These are phyloP conservation scores for Podarcis lilfordi DNA, from an alignment of 2,797 vertebrate genomes.

Conservation along the genomic window DNA sequence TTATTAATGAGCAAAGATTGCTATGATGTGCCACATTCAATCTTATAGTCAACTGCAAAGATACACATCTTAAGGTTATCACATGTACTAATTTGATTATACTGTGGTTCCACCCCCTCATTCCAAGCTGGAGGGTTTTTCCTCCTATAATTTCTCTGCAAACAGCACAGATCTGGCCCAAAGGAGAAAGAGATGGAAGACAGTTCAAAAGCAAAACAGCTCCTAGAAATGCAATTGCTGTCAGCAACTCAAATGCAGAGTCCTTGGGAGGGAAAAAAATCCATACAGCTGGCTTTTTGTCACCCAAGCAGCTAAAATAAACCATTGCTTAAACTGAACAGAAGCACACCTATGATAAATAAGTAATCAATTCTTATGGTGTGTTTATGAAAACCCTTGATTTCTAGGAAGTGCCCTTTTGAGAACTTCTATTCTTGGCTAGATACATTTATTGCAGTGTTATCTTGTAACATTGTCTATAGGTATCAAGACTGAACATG, in stretches of 20 bases:
- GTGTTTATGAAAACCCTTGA: too few relatives aligned
- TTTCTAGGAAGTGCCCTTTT: too few relatives aligned
- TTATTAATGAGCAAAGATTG: constrained; percentile 4
- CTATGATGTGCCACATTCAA: not conserved
- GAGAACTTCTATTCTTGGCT: too few relatives aligned
- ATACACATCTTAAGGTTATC: not conserved
- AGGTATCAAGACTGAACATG: too few relatives aligned
- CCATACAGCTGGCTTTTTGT: rapidly evolving
- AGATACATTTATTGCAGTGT: too few relatives aligned
- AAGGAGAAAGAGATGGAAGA: constrained; percentile 7
- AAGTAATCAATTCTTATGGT: not conserved
- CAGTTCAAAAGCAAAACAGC: not conserved
- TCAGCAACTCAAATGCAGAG: not conserved
- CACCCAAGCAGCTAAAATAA: constrained; percentile 11
- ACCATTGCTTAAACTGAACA: not conserved
- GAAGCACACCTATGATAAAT: not conserved
- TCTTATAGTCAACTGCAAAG: not conserved
- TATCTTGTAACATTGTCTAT: too few relatives aligned
- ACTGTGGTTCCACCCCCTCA: not conserved
- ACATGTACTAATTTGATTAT: not conserved
- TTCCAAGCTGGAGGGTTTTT: not conserved
- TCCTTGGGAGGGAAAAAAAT: not conserved
- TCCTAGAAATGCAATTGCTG: not conserved
- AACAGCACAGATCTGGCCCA: not conserved
- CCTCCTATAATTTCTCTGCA: constrained; percentile 9